Conservation (phyloP, 2,888 invertebrate species). For the Drosophila monieri region DNA sequence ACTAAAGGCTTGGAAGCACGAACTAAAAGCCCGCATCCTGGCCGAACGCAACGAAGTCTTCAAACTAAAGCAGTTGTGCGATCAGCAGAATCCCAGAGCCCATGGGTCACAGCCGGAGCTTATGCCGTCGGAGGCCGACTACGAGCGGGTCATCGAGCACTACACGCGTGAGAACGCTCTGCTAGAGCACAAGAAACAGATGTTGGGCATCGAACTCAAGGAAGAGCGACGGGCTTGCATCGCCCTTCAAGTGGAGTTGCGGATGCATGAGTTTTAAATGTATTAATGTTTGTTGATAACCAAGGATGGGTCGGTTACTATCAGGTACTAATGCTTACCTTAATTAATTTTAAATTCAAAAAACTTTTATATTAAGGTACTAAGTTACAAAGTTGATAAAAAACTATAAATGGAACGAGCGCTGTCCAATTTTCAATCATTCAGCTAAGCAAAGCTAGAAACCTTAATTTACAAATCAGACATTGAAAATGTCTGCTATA, state of each 20-base stretch:
- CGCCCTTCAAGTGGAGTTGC: slow-evolving; percentile 88
- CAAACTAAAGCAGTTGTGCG: slow-evolving; percentile 85
- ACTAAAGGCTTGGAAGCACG: slow-evolving; percentile 88
- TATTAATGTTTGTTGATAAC: slow-evolving; percentile 21
- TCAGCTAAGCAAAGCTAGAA: background rate
- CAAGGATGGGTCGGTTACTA: slow-evolving; percentile 18
- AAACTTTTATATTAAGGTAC: background rate
- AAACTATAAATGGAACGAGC: background rate
- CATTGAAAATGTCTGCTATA: background rate
- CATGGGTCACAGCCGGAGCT: slow-evolving; percentile 9
- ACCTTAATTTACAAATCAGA: background rate
- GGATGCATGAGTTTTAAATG: slow-evolving; percentile 77
- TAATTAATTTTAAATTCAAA: slow-evolving; percentile 1
- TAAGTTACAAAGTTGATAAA: background rate
- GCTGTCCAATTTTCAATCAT: background rate
- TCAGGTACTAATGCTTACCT: slow-evolving; percentile 1
- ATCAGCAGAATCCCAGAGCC: slow-evolving; percentile 50
- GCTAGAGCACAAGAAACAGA: slow-evolving; percentile 88
- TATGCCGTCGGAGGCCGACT: slow-evolving; percentile 75
- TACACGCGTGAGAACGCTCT: slow-evolving; percentile 87
- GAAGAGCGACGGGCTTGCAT: slow-evolving; percentile 90
- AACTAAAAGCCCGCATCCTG: slow-evolving; percentile 89
- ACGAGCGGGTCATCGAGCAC: slow-evolving; percentile 85
- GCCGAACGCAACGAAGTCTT: slow-evolving; percentile 90
- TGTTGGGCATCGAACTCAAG: slow-evolving; percentile 88